phyloP scores from a whole-genome alignment of 2,797 vertebrate genomes.

The Monodelphis domestica region DNA sequence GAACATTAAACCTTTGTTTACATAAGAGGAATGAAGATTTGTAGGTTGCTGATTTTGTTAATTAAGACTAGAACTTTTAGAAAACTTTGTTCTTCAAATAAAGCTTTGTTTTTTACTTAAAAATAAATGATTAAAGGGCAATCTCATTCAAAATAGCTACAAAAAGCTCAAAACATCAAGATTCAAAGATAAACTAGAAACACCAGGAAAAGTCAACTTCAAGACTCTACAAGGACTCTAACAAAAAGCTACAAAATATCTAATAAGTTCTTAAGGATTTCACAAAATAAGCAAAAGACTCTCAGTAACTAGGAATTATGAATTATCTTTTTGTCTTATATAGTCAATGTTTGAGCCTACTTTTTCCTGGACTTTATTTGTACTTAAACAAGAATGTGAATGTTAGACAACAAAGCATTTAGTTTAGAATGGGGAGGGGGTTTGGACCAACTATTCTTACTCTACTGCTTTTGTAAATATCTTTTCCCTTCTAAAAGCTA shows the following conservation, averaged over 20 bases:
- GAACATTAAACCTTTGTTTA: slow-evolving; percentile 77
- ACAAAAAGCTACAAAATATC: background rate
- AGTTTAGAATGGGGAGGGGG: background rate
- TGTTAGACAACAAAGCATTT: no score
- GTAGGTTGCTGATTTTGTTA: slow-evolving; percentile 84
- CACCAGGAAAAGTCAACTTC: background rate
- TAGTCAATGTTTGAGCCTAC: background rate
- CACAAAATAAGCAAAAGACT: background rate
- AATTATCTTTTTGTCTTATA: background rate
- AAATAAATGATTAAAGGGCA: no score
- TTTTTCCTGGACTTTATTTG: background rate
- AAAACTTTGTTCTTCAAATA: slow-evolving; percentile 86
- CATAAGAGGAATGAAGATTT: slow-evolving; percentile 80
- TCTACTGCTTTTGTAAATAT: background rate
- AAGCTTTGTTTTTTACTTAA: no score
- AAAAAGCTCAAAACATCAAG: no score
- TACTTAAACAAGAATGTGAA: background rate
- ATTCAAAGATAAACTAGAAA: background rate
- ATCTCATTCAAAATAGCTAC: no score
- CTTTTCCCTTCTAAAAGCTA: background rate
- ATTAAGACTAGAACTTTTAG: slow-evolving; percentile 82
- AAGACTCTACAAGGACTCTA: background rate
- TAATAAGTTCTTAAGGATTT: background rate
- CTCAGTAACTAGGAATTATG: background rate
- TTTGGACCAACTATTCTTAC: background rate